phyloP scores from a whole-genome alignment of 2,888 invertebrate genomes.

The Tipula unca region DNA sequence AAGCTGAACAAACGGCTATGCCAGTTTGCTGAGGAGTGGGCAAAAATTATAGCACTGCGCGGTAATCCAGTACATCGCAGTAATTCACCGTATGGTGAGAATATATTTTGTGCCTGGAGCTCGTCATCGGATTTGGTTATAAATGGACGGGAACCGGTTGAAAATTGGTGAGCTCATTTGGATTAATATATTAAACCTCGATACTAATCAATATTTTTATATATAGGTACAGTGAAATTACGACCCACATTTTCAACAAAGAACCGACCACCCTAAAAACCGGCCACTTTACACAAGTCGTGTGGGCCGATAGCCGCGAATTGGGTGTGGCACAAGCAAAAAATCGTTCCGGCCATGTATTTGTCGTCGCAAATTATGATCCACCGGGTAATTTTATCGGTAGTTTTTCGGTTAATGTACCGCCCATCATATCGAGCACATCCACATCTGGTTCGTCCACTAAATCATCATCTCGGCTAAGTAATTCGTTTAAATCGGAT shows the following conservation, averaged over 20 bases:
- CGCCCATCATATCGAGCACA: constrained; percentile 44
- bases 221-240: constrained; percentile 51
- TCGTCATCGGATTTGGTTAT: constrained; percentile 50
- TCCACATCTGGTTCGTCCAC: constrained; percentile 25
- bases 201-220: not conserved
- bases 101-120: constrained; percentile 70
- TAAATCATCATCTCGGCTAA: not conserved
- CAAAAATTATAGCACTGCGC: constrained; percentile 52
- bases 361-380: constrained; percentile 80
- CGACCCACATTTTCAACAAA: constrained; percentile 51
- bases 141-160: constrained; percentile 36
- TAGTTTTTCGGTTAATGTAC: constrained; percentile 64
- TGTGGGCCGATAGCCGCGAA: constrained; percentile 66
- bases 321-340: constrained; percentile 65
- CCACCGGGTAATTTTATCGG: constrained; percentile 83
- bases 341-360: constrained; percentile 60
- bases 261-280: constrained; percentile 56
- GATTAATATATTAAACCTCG: not conserved
- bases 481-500: not conserved
- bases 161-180: constrained; percentile 37
- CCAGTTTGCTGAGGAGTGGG: constrained; percentile 64
- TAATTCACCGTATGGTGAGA: constrained; percentile 72
- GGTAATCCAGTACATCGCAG: constrained; percentile 64
- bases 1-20: constrained; percentile 55
- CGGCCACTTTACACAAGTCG: constrained; percentile 74